phyloP scores from a whole-genome alignment of 2,888 invertebrate species.

The Crioceris asparagi region DNA sequence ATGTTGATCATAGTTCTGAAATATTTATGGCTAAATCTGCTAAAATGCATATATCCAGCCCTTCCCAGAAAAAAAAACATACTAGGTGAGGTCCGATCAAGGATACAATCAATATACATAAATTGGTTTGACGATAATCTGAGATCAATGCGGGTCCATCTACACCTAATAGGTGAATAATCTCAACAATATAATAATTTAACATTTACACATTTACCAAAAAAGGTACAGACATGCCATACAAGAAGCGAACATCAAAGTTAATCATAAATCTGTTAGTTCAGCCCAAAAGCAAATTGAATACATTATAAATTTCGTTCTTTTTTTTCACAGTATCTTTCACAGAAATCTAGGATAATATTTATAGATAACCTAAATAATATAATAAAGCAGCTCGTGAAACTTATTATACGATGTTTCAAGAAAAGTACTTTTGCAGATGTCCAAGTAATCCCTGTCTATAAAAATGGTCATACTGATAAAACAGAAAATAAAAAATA shows the following conservation, averaged over 20 bases:
- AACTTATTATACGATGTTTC: background rate
- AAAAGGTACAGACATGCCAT: background rate
- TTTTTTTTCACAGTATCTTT: too few relatives aligned
- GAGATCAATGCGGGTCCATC: background rate
- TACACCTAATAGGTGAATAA: too few relatives aligned
- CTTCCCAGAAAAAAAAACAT: background rate
- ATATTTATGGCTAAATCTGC: background rate
- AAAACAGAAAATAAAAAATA: conserved; percentile 7
- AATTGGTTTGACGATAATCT: background rate
- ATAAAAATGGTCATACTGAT: background rate
- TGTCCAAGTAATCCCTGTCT: background rate
- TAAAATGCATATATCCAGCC: background rate
- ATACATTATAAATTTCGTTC: too few relatives aligned
- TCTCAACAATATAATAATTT: too few relatives aligned
- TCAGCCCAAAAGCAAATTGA: background rate
- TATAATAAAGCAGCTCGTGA: conserved; percentile 1
- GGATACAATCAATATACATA: background rate
- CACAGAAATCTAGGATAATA: background rate
- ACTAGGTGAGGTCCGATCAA: background rate
- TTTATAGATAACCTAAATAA: conserved; percentile 5
- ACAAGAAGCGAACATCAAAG: background rate
- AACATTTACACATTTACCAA: too few relatives aligned
- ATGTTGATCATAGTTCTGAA: background rate
- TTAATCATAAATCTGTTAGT: background rate
- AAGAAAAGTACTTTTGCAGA: background rate